Evolutionary conservation across 2,797 vertebrate species (phyloP), one percentile per base, ranked within the genome.

Genomic region (Cuniculus paca): DNA sequence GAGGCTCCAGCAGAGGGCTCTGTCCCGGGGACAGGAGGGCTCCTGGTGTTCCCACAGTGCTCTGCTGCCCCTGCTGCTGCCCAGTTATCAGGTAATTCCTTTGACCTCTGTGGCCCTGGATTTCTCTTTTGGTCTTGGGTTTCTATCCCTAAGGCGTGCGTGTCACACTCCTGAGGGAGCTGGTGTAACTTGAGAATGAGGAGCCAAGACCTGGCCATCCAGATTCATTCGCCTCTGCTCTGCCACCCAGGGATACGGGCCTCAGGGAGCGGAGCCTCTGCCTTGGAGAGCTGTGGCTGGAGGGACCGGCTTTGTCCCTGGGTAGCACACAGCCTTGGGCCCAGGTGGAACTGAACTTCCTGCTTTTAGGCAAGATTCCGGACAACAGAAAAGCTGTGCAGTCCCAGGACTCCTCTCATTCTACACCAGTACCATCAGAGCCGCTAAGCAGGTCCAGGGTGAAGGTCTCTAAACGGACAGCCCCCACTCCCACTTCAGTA

Each of bases 21-120:
- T 3, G 34, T 5, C 10, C n/a, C 1, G 0, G 26, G 36, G 45
- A 70, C 48, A 39, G 70, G 36, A 45, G 6, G 20, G 9, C 0
- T 19, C 34, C 60, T 60, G 52, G n/a, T 34, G 22, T 24, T 45
- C 54, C 6, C 13, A 14, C 9, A 56, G 48, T 48, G 48, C 70
- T 74, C 7, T 36, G 68, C 34, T 75, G 26, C 52, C 5, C 10
- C 54, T 28, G 31, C 48, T 4, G 2, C 31, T 42, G 42, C 50
- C 45, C 34, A 56, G 20, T 75, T n/a, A 9, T 2, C 20, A 39
- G 26, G n/a, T 17, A 39, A 58, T 22, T 26, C n/a, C 56, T 60
- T 24, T n/a, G 20, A 6, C 13, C 9, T 5, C 45, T n/a, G 7
- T 14, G 22, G 52, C 94, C 72, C 45, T 11, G 6, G 6, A 50